These are phyloP conservation scores for Hymenopus coronatus DNA, from an alignment of 2,888 invertebrate genomes.

Conservation along the genomic window DNA sequence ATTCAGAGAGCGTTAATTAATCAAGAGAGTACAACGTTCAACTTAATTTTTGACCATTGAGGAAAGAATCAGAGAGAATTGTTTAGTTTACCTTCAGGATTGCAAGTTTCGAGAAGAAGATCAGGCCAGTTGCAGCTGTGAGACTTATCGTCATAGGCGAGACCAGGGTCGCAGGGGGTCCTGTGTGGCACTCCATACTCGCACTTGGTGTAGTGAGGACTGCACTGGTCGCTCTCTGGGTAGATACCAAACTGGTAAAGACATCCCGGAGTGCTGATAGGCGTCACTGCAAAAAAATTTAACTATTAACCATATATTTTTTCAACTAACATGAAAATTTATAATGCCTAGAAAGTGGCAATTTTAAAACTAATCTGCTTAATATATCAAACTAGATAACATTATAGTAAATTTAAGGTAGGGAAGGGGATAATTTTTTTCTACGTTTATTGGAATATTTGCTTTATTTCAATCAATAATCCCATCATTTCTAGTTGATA, in stretches of 20 bases:
- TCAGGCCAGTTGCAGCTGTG: conserved; percentile 95
- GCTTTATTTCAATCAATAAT: too few species aligned
- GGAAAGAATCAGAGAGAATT: too few species aligned
- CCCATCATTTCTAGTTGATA: too few species aligned
- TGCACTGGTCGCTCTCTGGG: conserved; percentile 74
- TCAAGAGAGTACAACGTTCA: too few species aligned
- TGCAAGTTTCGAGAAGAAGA: conserved; percentile 76
- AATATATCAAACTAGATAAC: too few species aligned
- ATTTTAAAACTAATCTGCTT: not conserved
- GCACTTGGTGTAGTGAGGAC: conserved; percentile 83
- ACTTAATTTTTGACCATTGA: too few species aligned
- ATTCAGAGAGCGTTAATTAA: too few species aligned
- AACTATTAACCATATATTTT: not conserved
- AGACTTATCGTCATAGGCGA: conserved; percentile 83
- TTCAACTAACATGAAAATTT: not conserved
- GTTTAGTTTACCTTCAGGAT: conserved; percentile 70
- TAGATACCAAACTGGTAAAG: conserved; percentile 88
- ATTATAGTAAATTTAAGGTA: too few species aligned
- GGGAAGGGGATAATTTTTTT: too few species aligned
- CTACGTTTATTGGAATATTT: too few species aligned
- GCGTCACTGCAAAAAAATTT: conserved; percentile 61
- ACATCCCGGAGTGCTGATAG: conserved; percentile 77
- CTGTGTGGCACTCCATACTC: conserved; percentile 77
- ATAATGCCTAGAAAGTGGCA: not conserved
- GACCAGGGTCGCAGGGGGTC: conserved; percentile 79